Evolutionary conservation across 2,888 invertebrate species (phyloP), one percentile per base, ranked within the genome.

Genomic region (Cryptus armator): DNA sequence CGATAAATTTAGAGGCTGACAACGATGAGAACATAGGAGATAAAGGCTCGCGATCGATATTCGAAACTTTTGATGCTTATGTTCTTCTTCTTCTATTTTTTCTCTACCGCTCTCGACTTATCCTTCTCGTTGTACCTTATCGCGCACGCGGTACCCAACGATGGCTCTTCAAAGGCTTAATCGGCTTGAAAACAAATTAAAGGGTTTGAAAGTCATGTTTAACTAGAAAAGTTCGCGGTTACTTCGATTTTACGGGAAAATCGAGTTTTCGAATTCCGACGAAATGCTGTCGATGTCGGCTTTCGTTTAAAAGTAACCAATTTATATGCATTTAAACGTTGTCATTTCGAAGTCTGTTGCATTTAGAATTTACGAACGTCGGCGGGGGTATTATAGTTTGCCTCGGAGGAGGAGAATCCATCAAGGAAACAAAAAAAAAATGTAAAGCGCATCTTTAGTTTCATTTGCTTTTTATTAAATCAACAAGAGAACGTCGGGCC

Each of bases 401-500:
- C 3, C 16, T 12, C 29, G 37, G n/a, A n/a, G 12, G 12, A 64
- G 24, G 10, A 14, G 66, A 70, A 4, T 14, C 12, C 10, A 9
- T 46, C 43, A 9, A 56, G 43, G 1, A 5, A 29, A 16, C 5
- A 44, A 37, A 62, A 29, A 64, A 43, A 10, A 44, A 53, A 44
- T 12, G n/a, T 14, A 12, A 9, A 66, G 14, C 14, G 14, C 6
- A 85, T 59, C 16, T 51, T 48, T 66, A 66, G 62, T 79, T 76
- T 81, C 64, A 43, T 76, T 76, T 64, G 46, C 37, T 81, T 81
- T 84, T 86, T 81, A 86, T 83, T 81, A 70, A 86, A 72, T 79
- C 76, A 84, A 75, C 80, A 82, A 82, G 84, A 84, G 77, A 79
- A 62, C 67, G 71, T 77, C 29, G 53, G 7, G 29, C 9, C 66